These are phyloP conservation scores for Heliangelus exortis DNA, from an alignment of 2,797 vertebrate genomes.

Conservation along the genomic window DNA sequence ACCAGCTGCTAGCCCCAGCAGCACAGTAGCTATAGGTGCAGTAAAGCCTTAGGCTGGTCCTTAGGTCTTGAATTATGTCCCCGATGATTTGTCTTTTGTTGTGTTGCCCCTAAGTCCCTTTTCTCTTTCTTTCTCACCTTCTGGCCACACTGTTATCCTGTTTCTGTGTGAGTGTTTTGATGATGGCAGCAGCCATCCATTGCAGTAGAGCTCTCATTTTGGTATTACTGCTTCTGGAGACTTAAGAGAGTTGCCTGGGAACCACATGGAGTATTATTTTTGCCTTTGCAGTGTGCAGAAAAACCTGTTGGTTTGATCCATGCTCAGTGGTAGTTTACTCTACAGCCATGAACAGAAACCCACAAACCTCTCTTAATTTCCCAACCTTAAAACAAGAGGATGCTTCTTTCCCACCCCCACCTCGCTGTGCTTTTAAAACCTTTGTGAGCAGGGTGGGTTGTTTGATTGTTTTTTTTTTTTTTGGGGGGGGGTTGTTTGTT, in stretches of 20 bases:
- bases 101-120: not conserved
- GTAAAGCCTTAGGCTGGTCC: not conserved
- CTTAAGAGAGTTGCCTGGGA: not conserved
- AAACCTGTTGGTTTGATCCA: not conserved
- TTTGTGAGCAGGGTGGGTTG: not conserved
- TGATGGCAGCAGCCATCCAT: rapidly evolving
- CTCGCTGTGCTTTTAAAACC: not conserved
- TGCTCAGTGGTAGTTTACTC: not conserved
- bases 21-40: rapidly evolving
- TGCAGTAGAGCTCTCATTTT: not conserved
- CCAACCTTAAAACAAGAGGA: not conserved
- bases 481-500: no score
- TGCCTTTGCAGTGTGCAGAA: not conserved
- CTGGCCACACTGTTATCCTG: rapidly evolving
- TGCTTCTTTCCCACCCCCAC: rapidly evolving
- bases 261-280: not conserved
- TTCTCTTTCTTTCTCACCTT: not conserved
- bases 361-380: not conserved
- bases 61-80: no score
- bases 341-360: not conserved
- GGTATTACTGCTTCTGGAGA: not conserved
- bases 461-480: no score
- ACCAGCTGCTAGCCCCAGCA: not conserved
- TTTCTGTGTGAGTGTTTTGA: not conserved
- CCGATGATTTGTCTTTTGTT: not conserved